A percentile compares a stretch with the other conserved stretches of the same genome.
Conservation (phyloP, 2,797 vertebrate genomes). For the Pipistrellus pygmaeus region DNA sequence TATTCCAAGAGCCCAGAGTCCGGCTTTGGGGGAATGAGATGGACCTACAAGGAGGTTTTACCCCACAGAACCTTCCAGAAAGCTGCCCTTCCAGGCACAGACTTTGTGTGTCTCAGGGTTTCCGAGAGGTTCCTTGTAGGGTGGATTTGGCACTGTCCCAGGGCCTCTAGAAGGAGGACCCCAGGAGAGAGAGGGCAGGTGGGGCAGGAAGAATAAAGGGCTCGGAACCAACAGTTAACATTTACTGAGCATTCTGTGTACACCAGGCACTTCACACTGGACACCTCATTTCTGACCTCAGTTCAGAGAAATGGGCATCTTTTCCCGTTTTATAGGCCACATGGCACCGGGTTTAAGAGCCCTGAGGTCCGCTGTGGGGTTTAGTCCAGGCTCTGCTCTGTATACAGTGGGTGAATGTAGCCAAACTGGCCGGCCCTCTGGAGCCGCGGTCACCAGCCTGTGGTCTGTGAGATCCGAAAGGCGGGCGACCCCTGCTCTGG, state of each 20-base stretch:
- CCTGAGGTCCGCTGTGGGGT: neutral
- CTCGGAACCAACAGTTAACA: fast-evolving
- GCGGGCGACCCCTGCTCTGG: neutral
- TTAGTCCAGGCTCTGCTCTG: neutral
- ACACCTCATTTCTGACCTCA: neutral
- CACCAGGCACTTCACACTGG: too few species aligned
- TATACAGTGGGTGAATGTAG: neutral
- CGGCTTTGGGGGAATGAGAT: neutral
- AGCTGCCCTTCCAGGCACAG: neutral
- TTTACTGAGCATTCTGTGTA: neutral
- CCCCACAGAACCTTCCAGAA: neutral
- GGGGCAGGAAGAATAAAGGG: neutral
- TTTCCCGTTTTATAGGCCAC: neutral
- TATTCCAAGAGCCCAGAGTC: neutral
- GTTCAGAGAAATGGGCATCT: neutral
- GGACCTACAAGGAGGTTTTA: neutral
- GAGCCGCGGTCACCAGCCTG: too few species aligned
- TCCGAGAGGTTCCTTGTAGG: neutral
- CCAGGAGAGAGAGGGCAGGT: neutral
- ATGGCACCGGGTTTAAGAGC: neutral
- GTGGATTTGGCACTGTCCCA: neutral
- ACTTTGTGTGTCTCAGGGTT: neutral
- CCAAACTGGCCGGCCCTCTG: neutral
- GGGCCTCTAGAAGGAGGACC: neutral
- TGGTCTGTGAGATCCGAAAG: too few species aligned